Base-by-base conservation (phyloP, 2,797 vertebrate genomes). In the Pelochelys cantorii region DNA sequence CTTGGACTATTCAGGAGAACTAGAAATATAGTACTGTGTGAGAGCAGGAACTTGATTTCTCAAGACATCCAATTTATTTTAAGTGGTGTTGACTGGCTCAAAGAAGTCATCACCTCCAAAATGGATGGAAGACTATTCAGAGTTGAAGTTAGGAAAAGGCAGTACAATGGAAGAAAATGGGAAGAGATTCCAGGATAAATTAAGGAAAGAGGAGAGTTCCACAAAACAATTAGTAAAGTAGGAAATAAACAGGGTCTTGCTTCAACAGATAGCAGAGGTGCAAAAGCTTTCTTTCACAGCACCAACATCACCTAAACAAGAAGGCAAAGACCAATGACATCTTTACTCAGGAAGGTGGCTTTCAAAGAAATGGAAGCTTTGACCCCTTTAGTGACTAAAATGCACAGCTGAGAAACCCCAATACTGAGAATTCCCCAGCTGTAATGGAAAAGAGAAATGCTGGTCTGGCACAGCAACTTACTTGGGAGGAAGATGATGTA, bases 401-500 rank as follows among this genome's bases (percentile, higher is more conserved):
- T 52, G 37, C 4, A 2, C 13, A 77, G 29, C 25, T 27, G 42
- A 52, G 42, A 52, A 75, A 15, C 37, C 37, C 23, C 34, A 34
- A 22, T 27, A 10, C 54, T 48, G 7, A 89, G 23, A 27, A 60
- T 31, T 75, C 59, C 74, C 65, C 79, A 0, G 56, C 83, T 75
- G 56, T 74, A 85, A 42, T 5, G 54, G 83, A 89, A 77, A 0
- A 18, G 71, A 54, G 57, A 55, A 15, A 34, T 62, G 87, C 81
- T 60, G 37, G 1, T 83, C 37, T 81, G 54, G 91, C 4, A 20
- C 57, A 85, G 5, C 85, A 92, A 98, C 99, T 98, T 97, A 99
- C 99, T 99, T 81, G 99, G 99, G 74, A 99, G 99, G 93, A 99
- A 99, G 95, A 99, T 96, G 59, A 99, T 98, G 97, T 99, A 99